Percentiles rank a stretch among this genome's conserved stretches.
Evolutionary conservation across 1,140 invertebrate species (phyloP).

Genomic region (Drosophila repleta): DNA sequence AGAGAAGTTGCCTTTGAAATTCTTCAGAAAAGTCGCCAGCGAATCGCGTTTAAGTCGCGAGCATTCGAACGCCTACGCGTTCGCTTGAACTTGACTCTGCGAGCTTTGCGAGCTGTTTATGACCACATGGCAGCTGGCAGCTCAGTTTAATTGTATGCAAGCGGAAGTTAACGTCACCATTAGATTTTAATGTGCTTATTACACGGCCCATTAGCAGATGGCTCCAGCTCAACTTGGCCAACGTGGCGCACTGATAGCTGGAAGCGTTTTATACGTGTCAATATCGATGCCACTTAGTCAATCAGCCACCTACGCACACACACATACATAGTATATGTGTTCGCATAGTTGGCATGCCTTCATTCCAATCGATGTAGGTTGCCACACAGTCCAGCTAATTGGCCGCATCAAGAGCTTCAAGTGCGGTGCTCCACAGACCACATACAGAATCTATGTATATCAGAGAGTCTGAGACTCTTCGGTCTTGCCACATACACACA

Average conservation of each 20-base stretch:
- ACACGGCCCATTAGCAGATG: slow-evolving; percentile 19
- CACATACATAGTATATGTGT: slow-evolving; percentile 1
- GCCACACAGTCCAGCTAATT: slow-evolving; percentile 43
- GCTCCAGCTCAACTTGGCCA: neutral
- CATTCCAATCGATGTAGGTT: slow-evolving; percentile 17
- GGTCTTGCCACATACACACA: slow-evolving; percentile 19
- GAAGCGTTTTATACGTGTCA: neutral
- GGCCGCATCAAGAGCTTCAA: slow-evolving; percentile 36
- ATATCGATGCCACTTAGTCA: slow-evolving; percentile 16
- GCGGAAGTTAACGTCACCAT: slow-evolving; percentile 69
- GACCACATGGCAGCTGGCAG: slow-evolving; percentile 12
- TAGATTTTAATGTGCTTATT: slow-evolving; percentile 63
- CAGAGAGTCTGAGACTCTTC: slow-evolving; percentile 1
- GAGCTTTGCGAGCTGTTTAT: slow-evolving; percentile 39
- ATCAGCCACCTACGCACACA: slow-evolving; percentile 4
- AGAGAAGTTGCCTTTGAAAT: slow-evolving; percentile 37
- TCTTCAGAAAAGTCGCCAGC: slow-evolving; percentile 54
- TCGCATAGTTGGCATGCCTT: slow-evolving; percentile 21
- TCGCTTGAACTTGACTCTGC: slow-evolving; percentile 66
- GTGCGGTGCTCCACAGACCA: slow-evolving; percentile 8
- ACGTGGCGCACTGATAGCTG: slow-evolving; percentile 10
- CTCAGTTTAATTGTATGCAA: slow-evolving; percentile 25
- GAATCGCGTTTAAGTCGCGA: slow-evolving; percentile 16
- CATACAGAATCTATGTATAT: neutral
- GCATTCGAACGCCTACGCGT: slow-evolving; percentile 41